phyloP scores from a whole-genome alignment of 2,797 vertebrate species.

The Okamejei kenojei region DNA sequence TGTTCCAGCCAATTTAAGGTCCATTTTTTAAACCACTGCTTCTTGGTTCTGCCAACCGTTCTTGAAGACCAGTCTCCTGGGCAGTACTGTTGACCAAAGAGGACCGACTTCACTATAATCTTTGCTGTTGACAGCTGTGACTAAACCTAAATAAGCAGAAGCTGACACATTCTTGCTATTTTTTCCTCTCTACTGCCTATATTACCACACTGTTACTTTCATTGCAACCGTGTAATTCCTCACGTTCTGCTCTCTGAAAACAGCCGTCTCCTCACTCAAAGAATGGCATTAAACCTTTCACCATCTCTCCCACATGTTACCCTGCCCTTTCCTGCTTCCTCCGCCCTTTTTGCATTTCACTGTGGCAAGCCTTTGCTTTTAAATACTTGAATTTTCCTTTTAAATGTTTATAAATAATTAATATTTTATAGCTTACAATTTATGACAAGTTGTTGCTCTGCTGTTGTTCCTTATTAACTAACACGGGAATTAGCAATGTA shows the following conservation, averaged over 20 bases:
- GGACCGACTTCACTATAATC: no score
- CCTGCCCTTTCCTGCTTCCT: not conserved
- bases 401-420: no score
- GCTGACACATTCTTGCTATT: no score
- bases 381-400: not conserved
- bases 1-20: no score
- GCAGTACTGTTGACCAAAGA: no score
- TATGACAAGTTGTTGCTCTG: not conserved
- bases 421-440: slow-evolving; percentile 1
- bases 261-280: not conserved
- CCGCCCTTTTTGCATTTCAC: no score
- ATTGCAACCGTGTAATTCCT: not conserved
- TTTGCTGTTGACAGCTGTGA: not conserved
- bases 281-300: not conserved
- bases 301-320: no score
- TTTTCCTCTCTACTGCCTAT: not conserved
- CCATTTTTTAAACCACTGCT: no score
- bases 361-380: not conserved
- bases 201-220: no score
- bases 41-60: no score
- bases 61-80: no score
- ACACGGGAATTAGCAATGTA: not conserved
- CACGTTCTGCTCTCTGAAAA: not conserved
- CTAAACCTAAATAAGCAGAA: not conserved
- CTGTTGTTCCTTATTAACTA: not conserved